Evolutionary conservation across 1,140 invertebrate species (phyloP).

Genomic region (Ctenoplectra terminalis): DNA sequence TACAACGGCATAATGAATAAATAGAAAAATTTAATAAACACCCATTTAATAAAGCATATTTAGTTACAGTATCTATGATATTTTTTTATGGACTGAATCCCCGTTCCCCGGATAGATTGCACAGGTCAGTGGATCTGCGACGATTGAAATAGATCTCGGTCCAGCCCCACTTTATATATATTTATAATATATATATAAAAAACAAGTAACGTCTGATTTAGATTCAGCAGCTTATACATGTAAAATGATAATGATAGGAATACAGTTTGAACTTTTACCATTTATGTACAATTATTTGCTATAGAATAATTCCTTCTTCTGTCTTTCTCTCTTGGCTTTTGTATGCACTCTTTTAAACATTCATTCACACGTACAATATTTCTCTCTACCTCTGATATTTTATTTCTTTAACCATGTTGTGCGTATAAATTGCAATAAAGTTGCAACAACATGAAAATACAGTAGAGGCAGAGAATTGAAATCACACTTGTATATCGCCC

Average conservation of each 20-base stretch:
- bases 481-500: slow-evolving; percentile 68
- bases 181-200: slow-evolving; percentile 80
- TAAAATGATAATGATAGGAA: slow-evolving; percentile 80
- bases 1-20: slow-evolving; percentile 85
- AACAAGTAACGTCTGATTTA: slow-evolving; percentile 80
- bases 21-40: slow-evolving; percentile 79
- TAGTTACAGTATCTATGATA: slow-evolving; percentile 80
- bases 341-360: slow-evolving; percentile 65
- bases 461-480: slow-evolving; percentile 55
- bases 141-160: slow-evolving; percentile 66
- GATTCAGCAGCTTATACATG: slow-evolving; percentile 78
- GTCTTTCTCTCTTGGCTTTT: slow-evolving; percentile 62
- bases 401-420: slow-evolving; percentile 34
- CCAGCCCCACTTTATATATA: slow-evolving; percentile 70
- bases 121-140: slow-evolving; percentile 57
- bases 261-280: slow-evolving; percentile 79
- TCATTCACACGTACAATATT: slow-evolving; percentile 31
- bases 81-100: slow-evolving; percentile 64
- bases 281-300: slow-evolving; percentile 81
- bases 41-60: slow-evolving; percentile 83
- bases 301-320: slow-evolving; percentile 62
- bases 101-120: slow-evolving; percentile 62
- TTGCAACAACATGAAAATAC: slow-evolving; percentile 23
- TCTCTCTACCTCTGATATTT: slow-evolving; percentile 22
- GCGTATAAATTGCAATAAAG: slow-evolving; percentile 43